Conservation (phyloP, 35 echinoderm and acorn worm genomes). For the Ptychodera flava region DNA sequence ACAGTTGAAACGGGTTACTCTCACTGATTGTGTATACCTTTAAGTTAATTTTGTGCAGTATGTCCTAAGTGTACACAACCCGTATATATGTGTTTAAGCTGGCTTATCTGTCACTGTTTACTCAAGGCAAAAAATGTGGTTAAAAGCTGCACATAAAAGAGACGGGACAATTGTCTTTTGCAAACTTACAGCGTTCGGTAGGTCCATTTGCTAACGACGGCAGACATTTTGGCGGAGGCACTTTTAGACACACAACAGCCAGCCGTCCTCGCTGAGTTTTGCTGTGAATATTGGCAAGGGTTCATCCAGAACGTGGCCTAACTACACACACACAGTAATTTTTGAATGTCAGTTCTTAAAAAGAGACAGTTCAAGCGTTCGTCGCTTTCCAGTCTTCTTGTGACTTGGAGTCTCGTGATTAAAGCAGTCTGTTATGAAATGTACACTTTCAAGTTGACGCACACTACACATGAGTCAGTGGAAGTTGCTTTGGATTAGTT, state of each 20-base stretch:
- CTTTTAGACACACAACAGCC: not conserved
- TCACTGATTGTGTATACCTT: no score
- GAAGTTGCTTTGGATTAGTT: not conserved
- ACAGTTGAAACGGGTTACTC: no score
- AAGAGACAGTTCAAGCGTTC: not conserved
- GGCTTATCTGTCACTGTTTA: not conserved
- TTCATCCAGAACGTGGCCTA: not conserved
- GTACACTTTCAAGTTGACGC: slow-evolving; percentile 15
- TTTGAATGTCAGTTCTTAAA: not conserved
- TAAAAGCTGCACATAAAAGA: not conserved
- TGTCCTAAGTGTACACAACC: not conserved
- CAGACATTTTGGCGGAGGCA: not conserved
- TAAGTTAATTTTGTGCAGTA: not conserved
- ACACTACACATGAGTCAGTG: slow-evolving; percentile 4
- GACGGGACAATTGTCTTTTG: not conserved
- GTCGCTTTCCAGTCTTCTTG: not conserved
- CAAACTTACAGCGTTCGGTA: not conserved
- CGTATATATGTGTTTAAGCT: not conserved
- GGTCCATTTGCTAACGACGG: not conserved
- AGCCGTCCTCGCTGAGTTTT: not conserved
- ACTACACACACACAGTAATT: slow-evolving; percentile 3
- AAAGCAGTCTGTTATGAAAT: slow-evolving; percentile 11
- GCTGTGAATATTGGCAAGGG: not conserved
- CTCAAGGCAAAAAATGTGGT: not conserved
- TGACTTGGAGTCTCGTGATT: not conserved